Evolutionary conservation across 2,113 vertebrate genomes (phyloP).

Genomic region (Amphiprion ocellaris): DNA sequence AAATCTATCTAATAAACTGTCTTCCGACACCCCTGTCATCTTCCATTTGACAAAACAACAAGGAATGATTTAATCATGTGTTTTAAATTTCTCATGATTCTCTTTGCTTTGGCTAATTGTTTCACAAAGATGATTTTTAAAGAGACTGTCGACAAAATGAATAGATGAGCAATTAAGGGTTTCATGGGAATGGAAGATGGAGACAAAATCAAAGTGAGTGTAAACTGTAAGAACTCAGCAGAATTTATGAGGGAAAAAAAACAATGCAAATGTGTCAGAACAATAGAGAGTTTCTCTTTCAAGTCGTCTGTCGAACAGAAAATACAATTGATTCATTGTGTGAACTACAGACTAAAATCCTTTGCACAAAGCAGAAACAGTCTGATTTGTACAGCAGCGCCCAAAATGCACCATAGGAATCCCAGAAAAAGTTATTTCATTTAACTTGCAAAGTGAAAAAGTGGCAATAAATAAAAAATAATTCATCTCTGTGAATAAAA

Average conservation of each 20-base stretch:
- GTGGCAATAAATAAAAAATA: slow-evolving; percentile 13
- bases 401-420: neutral
- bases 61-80: slow-evolving; percentile 64
- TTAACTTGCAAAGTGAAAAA: neutral
- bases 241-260: slow-evolving; percentile 48
- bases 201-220: slow-evolving; percentile 72
- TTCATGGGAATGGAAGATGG: slow-evolving; percentile 70
- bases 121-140: slow-evolving; percentile 60
- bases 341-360: slow-evolving; percentile 5
- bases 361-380: slow-evolving; percentile 14
- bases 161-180: slow-evolving; percentile 70
- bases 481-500: neutral
- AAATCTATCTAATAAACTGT: slow-evolving; percentile 47
- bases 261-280: slow-evolving; percentile 66
- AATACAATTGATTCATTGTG: slow-evolving; percentile 43
- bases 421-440: neutral
- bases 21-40: slow-evolving; percentile 47
- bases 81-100: slow-evolving; percentile 59
- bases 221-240: slow-evolving; percentile 68
- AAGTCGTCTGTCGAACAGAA: slow-evolving; percentile 43
- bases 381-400: neutral
- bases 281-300: slow-evolving; percentile 55
- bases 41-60: slow-evolving; percentile 48
- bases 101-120: slow-evolving; percentile 48
- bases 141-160: slow-evolving; percentile 74